Evolutionary conservation across 37 sponge, comb jelly and placozoan species (phyloP).

Genomic region (Mnemiopsis leidyi): DNA sequence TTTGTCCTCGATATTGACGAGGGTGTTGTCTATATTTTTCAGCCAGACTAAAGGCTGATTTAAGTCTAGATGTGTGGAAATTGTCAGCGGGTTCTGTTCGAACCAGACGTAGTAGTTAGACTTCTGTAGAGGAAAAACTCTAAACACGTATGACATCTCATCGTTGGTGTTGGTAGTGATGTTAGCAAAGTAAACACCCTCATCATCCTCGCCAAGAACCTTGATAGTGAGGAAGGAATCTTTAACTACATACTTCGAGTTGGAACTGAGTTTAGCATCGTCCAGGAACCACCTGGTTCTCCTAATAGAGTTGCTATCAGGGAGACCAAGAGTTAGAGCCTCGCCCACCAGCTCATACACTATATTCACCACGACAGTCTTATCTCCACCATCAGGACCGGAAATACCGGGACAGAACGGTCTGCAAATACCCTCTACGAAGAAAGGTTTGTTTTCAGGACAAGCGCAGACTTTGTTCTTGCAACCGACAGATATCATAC

Average conservation of each 20-base stretch:
- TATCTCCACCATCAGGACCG: neutral
- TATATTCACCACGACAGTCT: neutral
- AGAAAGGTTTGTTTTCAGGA: neutral
- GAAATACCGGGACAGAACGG: neutral
- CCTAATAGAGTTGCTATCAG: neutral
- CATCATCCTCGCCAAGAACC: constrained; percentile 10
- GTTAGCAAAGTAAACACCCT: neutral
- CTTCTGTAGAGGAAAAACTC: neutral
- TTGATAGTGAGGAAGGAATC: neutral
- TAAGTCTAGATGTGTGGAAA: neutral
- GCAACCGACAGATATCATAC: neutral
- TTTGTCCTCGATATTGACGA: neutral
- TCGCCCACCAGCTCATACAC: neutral
- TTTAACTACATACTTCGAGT: neutral
- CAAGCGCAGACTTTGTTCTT: neutral
- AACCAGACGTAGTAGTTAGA: neutral
- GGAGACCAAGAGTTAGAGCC: neutral
- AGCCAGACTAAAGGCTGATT: constrained; percentile 10
- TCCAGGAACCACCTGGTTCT: neutral
- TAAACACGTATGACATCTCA: neutral
- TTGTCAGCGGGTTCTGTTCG: neutral
- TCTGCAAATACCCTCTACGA: neutral
- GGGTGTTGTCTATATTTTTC: neutral
- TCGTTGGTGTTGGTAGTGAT: neutral
- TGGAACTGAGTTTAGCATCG: neutral